Evolutionary conservation across 2,797 vertebrate genomes (phyloP).

Genomic region (Zenarchopterus dispar): DNA sequence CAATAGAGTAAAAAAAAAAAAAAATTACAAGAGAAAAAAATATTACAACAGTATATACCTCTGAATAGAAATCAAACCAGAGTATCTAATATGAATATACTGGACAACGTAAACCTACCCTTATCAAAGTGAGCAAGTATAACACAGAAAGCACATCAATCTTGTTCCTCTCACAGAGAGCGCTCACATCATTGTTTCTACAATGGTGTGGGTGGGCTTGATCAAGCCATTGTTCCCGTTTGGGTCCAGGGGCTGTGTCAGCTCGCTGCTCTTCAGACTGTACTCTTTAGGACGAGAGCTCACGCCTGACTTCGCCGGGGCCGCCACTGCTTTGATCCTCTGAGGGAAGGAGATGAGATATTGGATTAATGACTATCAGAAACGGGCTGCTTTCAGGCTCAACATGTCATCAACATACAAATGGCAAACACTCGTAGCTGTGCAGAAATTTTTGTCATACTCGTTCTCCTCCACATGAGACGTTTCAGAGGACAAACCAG

Average conservation of each 20-base stretch:
- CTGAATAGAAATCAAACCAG: slow-evolving; percentile 90
- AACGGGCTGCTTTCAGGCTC: slow-evolving; percentile 5
- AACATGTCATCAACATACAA: slow-evolving; percentile 9
- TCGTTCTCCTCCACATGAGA: background rate
- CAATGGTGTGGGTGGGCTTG: slow-evolving; percentile 95
- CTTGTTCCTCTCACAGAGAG: slow-evolving; percentile 82
- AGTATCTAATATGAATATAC: slow-evolving; percentile 90
- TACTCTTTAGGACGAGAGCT: slow-evolving; percentile 87
- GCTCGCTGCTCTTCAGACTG: slow-evolving; percentile 85
- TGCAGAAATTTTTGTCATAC: background rate
- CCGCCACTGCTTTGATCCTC: slow-evolving; percentile 94
- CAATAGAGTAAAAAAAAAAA: slow-evolving; percentile 73
- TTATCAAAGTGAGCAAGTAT: slow-evolving; percentile 93
- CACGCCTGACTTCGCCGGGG: slow-evolving; percentile 88
- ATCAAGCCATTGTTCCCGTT: slow-evolving; percentile 87
- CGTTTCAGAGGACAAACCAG: background rate
- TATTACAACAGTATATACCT: slow-evolving; percentile 74
- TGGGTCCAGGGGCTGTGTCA: slow-evolving; percentile 88
- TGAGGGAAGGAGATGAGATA: slow-evolving; percentile 61
- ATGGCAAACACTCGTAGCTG: slow-evolving; percentile 9
- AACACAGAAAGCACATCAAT: slow-evolving; percentile 84
- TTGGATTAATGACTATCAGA: slow-evolving; percentile 28
- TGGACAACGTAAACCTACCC: slow-evolving; percentile 92
- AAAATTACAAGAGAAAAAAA: slow-evolving; percentile 62
- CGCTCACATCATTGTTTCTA: slow-evolving; percentile 96